Conservation (phyloP, 2,113 vertebrate genomes). For the Chionodraco myersi region DNA sequence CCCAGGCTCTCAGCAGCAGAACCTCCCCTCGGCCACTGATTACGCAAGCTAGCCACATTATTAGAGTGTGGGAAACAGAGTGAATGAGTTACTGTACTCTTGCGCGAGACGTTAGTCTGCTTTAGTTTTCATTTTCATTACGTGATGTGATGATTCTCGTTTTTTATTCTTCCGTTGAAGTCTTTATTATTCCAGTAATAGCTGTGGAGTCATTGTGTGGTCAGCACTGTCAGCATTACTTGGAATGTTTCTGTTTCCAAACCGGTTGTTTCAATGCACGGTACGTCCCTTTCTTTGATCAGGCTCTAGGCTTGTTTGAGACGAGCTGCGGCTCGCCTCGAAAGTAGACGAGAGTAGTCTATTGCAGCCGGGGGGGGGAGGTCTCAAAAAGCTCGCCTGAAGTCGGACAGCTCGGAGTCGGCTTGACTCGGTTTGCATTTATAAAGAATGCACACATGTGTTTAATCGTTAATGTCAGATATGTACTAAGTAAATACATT, state of each 20-base stretch:
- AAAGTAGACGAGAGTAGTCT: no score
- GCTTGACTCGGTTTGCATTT: no score
- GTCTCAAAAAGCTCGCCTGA: no score
- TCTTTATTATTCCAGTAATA: neutral
- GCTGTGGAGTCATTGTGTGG: neutral
- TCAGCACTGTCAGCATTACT: neutral
- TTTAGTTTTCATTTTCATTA: neutral
- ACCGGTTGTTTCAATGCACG: neutral
- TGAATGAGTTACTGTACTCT: neutral
- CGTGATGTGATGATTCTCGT: neutral
- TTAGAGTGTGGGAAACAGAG: slow-evolving; percentile 11
- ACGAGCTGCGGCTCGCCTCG: no score
- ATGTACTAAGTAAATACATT: no score
- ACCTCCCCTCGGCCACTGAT: slow-evolving; percentile 16
- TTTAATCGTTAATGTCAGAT: no score
- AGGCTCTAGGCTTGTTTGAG: no score
- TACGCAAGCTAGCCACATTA: slow-evolving; percentile 24
- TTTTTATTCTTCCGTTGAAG: neutral
- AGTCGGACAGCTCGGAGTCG: no score
- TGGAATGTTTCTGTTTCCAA: neutral
- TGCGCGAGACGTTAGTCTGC: neutral
- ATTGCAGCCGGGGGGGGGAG: no score
- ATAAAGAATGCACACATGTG: no score
- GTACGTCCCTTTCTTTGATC: neutral
- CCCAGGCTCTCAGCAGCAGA: neutral